Base-by-base conservation (phyloP, 2,888 invertebrate species). In the Epistrophe grossulariae region DNA sequence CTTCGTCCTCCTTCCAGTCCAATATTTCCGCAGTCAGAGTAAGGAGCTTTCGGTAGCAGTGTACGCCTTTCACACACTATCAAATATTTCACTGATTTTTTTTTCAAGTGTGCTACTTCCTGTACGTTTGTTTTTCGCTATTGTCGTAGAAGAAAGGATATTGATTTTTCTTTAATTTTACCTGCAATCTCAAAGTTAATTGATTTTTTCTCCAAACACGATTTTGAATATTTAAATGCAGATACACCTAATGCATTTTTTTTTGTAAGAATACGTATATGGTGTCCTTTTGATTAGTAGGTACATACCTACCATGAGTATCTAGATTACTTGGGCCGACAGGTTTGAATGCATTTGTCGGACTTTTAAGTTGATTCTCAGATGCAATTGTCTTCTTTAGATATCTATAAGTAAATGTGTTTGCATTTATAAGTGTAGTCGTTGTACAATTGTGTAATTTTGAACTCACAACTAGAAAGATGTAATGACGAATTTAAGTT, bases 71-170 rank as follows among this genome's bases (percentile, higher is more conserved):
- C 52, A 52, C 70, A 70, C 52, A 70, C 31, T 8, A 38, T 13
- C 43, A 43, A 17, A 66, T 8, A 40, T 19, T 19, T 52, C 17
- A 15, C 17, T 64, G 13, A 28, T 31, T 31, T 57, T 57, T 10
- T 43, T 43, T 31, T 84, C 19, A 40, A 68, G 77, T 73, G 73
- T 68, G 80, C 71, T 84, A 24, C 45, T 71, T 72, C 40, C 35
- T 45, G 38, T 31, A 52, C 4, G 9, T 48, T 17, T 68, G 50
- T 10, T 50, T 48, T 78, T 83, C 59, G 48, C 81, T 81, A 55
- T 60, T 84, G 81, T 85, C 81, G 74, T 82, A 85, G 60, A 78
- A 78, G 78, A 85, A 78, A 78, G 50, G 73, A 50, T 85, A 85
- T 85, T 78, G 82, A 85, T 85, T 85, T 85, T 85, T 78, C 78